Conservation (phyloP, 1,140 invertebrate genomes). For the Drosophila sucinea region DNA sequence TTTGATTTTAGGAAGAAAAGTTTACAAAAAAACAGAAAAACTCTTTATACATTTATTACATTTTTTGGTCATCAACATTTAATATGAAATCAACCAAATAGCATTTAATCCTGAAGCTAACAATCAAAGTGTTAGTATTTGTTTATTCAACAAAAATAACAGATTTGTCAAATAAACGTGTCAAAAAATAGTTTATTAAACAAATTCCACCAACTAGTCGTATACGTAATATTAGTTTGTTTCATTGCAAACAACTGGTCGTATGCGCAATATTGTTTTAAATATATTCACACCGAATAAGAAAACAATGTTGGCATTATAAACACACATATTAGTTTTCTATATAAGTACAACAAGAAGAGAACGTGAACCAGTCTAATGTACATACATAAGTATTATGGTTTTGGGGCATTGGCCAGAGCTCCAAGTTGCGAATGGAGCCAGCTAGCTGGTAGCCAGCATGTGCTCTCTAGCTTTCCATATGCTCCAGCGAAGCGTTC, state of each 20-base stretch:
- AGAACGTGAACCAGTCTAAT: conserved; percentile 5
- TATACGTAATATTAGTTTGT: no score
- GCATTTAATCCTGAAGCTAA: no score
- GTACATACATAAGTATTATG: conserved; percentile 29
- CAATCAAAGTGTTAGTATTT: no score
- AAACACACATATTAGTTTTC: background rate
- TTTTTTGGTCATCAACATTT: no score
- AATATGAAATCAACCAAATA: no score
- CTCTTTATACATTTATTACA: no score
- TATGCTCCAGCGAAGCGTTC: conserved; percentile 70
- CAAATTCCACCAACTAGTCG: no score
- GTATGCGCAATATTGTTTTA: background rate
- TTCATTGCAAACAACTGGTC: background rate
- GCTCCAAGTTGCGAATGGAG: conserved; percentile 27
- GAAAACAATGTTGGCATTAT: background rate
- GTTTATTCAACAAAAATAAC: no score
- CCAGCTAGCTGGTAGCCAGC: conserved; percentile 14
- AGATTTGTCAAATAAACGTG: no score
- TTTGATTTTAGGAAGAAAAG: no score
- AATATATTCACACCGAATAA: background rate
- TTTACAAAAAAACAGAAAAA: no score
- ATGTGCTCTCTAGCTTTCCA: conserved; percentile 40
- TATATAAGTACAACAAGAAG: background rate
- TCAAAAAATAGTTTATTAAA: no score
- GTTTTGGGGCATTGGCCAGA: conserved; percentile 43